Percentiles rank a stretch among this genome's conserved stretches.
phyloP scores from a whole-genome alignment of 1,140 invertebrate genomes.

The Andricus grossulariae region DNA sequence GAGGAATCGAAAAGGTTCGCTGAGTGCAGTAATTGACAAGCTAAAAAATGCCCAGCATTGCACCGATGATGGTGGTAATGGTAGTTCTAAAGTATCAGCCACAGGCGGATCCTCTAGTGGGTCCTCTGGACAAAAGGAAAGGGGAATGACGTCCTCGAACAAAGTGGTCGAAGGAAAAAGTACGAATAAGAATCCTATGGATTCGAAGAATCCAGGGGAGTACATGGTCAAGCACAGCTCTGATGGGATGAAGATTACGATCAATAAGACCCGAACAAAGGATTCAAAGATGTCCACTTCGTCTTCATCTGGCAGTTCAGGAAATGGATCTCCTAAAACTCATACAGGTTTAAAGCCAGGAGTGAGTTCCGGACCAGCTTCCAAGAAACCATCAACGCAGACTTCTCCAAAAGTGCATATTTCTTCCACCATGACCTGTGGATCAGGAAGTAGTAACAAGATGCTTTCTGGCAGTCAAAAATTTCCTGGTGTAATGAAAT shows the following conservation, averaged over 20 bases:
- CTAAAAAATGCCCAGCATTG: conserved; percentile 85
- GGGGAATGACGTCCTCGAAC: conserved; percentile 58
- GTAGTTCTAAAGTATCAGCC: conserved; percentile 43
- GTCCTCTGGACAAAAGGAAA: conserved; percentile 64
- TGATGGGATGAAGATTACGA: conserved; percentile 92
- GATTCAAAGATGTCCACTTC: conserved; percentile 70
- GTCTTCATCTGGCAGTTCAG: conserved; percentile 56
- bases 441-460: conserved; percentile 55
- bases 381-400: conserved; percentile 82
- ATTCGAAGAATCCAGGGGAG: conserved; percentile 84
- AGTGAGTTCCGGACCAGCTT: conserved; percentile 87
- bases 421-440: conserved; percentile 52
- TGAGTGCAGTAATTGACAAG: conserved; percentile 92
- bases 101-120: conserved; percentile 65
- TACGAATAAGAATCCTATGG: conserved; percentile 75
- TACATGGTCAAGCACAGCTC: conserved; percentile 91
- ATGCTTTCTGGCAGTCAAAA: conserved; percentile 71
- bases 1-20: conserved; percentile 84
- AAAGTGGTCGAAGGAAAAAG: conserved; percentile 76
- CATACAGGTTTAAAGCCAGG: conserved; percentile 90
- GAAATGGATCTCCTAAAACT: conserved; percentile 83
- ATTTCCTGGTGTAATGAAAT: conserved; percentile 68
- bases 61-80: conserved; percentile 63
- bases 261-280: conserved; percentile 89
- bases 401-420: conserved; percentile 69